phyloP scores from a whole-genome alignment of 2,888 invertebrate species.

The Lycaena phlaeas region DNA sequence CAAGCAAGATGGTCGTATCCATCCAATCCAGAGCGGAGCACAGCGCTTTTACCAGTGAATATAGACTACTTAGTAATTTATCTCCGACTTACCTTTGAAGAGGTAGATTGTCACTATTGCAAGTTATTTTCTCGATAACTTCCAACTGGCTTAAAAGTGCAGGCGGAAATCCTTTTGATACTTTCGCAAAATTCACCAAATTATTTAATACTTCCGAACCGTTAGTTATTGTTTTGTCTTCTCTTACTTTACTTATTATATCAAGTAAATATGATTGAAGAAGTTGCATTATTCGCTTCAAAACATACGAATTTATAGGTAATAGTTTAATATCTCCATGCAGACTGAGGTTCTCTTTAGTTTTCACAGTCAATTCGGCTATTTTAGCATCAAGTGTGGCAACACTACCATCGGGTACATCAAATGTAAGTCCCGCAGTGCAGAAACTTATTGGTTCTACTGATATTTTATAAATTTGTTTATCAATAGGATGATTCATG shows the following conservation, averaged over 20 bases:
- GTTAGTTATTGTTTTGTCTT: constrained; percentile 10
- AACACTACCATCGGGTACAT: constrained; percentile 36
- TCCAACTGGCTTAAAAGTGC: constrained; percentile 40
- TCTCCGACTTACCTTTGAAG: constrained; percentile 30
- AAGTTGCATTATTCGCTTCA: constrained; percentile 45
- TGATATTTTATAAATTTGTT: constrained; percentile 33
- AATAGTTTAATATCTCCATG: constrained; percentile 48
- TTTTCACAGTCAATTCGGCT: constrained; percentile 22
- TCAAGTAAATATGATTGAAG: constrained; percentile 27
- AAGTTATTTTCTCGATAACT: constrained; percentile 29
- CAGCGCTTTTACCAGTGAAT: too few relatives aligned
- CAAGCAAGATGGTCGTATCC: too few relatives aligned
- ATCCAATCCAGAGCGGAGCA: too few relatives aligned
- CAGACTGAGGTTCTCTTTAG: constrained; percentile 17
- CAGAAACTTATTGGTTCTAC: constrained; percentile 16
- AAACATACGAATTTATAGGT: constrained; percentile 71
- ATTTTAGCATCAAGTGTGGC: constrained; percentile 29
- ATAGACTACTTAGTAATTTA: too few relatives aligned
- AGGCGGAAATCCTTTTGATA: constrained; percentile 38
- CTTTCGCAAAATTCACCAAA: constrained; percentile 22
- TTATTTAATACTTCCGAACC: constrained; percentile 17
- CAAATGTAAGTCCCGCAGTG: constrained; percentile 35
- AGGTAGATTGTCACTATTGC: constrained; percentile 12
- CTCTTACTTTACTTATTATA: constrained; percentile 15
- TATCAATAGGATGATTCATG: constrained; percentile 38